These are phyloP conservation scores for Cryptotermes secundus DNA, from an alignment of 1,140 invertebrate species.

Conservation along the genomic window DNA sequence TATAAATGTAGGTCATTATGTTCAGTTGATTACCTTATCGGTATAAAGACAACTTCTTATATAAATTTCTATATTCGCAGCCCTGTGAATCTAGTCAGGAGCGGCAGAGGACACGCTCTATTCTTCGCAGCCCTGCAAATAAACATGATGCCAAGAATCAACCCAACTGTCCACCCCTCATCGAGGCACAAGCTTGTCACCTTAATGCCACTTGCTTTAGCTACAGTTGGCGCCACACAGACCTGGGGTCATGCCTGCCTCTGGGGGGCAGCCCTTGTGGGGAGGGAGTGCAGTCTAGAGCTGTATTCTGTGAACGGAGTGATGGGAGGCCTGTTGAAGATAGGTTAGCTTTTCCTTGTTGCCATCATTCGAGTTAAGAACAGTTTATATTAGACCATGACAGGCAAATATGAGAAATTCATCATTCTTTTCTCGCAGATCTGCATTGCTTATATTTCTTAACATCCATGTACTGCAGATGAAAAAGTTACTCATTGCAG, in stretches of 20 bases:
- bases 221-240: slow-evolving; percentile 59
- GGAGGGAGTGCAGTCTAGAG: slow-evolving; percentile 58
- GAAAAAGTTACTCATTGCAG: too few species aligned
- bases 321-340: slow-evolving; percentile 59
- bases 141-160: slow-evolving; percentile 32
- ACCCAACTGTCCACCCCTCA: slow-evolving; percentile 55
- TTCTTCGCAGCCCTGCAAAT: slow-evolving; percentile 51
- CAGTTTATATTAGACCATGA: too few species aligned
- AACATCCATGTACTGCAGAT: too few species aligned
- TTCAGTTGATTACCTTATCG: too few species aligned
- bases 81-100: slow-evolving; percentile 45
- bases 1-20: too few species aligned
- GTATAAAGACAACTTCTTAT: too few species aligned
- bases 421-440: too few species aligned
- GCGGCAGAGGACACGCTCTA: slow-evolving; percentile 57
- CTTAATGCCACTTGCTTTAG: slow-evolving; percentile 54
- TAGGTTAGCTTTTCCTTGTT: slow-evolving; percentile 39
- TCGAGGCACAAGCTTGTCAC: slow-evolving; percentile 57
- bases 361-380: too few species aligned
- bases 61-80: slow-evolving; percentile 35
- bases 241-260: slow-evolving; percentile 60
- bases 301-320: slow-evolving; percentile 57
- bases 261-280: slow-evolving; percentile 62
- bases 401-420: too few species aligned
- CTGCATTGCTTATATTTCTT: too few species aligned